Evolutionary conservation across 2,797 vertebrate species (phyloP), one percentile per base, ranked within the genome.

Genomic region (Cottoperca gobio): DNA sequence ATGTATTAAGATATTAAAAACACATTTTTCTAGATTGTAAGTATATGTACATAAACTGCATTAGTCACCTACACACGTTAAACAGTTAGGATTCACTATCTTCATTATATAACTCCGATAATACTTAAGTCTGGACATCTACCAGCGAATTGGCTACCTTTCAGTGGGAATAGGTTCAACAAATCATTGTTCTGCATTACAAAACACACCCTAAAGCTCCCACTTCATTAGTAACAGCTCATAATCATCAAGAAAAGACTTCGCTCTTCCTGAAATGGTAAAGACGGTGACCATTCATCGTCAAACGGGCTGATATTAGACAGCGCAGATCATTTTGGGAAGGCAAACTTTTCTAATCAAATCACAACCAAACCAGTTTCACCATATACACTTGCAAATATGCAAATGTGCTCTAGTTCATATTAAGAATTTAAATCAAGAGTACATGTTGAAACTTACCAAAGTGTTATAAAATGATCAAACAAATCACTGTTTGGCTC

Each of bases 151-250:
- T n/a, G 11, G 75, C 62, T 79, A 88, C 79, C 83, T 43, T 74
- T 90, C 89, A 89, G 88, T 79, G 83, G 78, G 83, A 86, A 57
- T 10, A 49, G 8, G 10, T 62, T 65, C 14, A 70, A 78, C 68
- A 70, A 69, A 62, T 63, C 28, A 31, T 50, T 52, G 7, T 24
- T 71, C 33, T 76, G n/a, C 59, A 31, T 35, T 31, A 57, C 21
- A 66, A 21, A 75, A 42, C 14, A 75, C n/a, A 68, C 31, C 50
- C 19, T 53, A 43, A 48, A 42, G 26, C 19, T 67, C 84, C 88
- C 84, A 90, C 82, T n/a, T 91, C 89, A 92, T 91, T 72, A 88
- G 87, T 84, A 88, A 73, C 80, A 68, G 37, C 54, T 78, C 49
- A 40, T 40, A 66, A 55, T 66, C 31, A 53, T 55, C 19, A 55